Evolutionary conservation across 2,888 invertebrate species (phyloP).

Genomic region (Coremacera marginata): DNA sequence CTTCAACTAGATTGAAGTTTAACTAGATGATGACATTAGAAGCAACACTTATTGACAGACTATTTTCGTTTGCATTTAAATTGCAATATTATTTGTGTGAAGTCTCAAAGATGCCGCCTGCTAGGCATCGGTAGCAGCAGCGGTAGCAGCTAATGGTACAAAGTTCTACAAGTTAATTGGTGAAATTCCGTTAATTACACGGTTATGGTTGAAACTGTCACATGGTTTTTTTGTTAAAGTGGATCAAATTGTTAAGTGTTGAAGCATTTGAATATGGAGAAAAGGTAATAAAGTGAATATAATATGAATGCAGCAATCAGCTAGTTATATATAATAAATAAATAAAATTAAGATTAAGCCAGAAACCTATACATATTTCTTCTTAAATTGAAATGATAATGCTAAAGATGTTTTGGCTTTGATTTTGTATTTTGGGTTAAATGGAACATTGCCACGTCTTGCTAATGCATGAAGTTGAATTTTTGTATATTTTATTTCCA

Average conservation of each 20-base stretch:
- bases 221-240: neutral
- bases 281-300: neutral
- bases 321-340: neutral
- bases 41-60: neutral
- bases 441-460: too few relatives aligned
- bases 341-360: neutral
- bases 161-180: slow-evolving; percentile 1
- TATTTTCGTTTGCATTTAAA: slow-evolving; percentile 26
- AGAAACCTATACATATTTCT: neutral
- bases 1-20: slow-evolving; percentile 52
- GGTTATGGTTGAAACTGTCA: neutral
- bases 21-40: slow-evolving; percentile 48
- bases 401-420: neutral
- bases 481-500: too few relatives aligned
- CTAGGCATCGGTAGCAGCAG: neutral
- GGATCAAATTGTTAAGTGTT: neutral
- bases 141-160: neutral
- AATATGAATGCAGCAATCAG: neutral
- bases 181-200: slow-evolving; percentile 12
- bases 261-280: neutral
- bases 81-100: slow-evolving; percentile 22
- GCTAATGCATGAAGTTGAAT: too few relatives aligned
- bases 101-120: slow-evolving; percentile 29
- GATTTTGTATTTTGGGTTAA: neutral
- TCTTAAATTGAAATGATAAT: neutral